Conservation (phyloP, 1,140 invertebrate genomes). For the Drosophila tani region DNA sequence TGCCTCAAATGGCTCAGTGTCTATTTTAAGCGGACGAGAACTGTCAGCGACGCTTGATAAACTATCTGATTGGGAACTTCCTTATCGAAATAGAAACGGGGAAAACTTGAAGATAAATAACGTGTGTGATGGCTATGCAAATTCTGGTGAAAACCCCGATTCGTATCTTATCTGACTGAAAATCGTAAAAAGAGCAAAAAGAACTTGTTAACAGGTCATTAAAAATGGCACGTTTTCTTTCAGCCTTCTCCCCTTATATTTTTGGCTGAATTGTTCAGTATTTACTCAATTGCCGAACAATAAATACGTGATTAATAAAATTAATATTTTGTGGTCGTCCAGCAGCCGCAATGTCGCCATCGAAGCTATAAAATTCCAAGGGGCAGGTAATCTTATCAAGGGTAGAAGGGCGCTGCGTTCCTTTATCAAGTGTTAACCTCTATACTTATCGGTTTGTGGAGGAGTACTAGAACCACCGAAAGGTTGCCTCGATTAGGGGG, state of each 20-base stretch:
- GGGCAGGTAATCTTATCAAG: conserved; percentile 41
- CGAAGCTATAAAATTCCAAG: conserved; percentile 13
- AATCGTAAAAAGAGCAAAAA: conserved; percentile 32
- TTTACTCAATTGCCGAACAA: conserved; percentile 21
- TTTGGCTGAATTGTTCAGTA: neutral
- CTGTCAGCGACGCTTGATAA: conserved; percentile 13
- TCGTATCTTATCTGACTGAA: conserved; percentile 30
- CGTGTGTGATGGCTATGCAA: conserved; percentile 32
- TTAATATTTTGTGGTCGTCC: neutral
- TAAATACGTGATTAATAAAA: conserved; percentile 42
- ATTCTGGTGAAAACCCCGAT: conserved; percentile 37
- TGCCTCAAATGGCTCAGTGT: conserved; percentile 15
- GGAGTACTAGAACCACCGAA: conserved; percentile 13
- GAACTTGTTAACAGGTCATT: conserved; percentile 38
- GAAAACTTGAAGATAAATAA: conserved; percentile 41
- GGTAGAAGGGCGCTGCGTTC: conserved; percentile 22
- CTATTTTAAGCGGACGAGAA: conserved; percentile 31
- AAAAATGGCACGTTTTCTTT: conserved; percentile 42
- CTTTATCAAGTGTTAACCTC: conserved; percentile 51
- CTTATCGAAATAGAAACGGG: conserved; percentile 31
- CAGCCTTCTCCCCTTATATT: neutral
- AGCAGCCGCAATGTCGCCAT: conserved; percentile 48
- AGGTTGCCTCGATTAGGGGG: conserved; percentile 41
- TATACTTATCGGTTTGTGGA: conserved; percentile 37
- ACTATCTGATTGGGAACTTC: conserved; percentile 31